A percentile compares a stretch with the other conserved stretches of the same genome.
phyloP scores from a whole-genome alignment of 2,888 invertebrate species.

The Phengaris alcon region DNA sequence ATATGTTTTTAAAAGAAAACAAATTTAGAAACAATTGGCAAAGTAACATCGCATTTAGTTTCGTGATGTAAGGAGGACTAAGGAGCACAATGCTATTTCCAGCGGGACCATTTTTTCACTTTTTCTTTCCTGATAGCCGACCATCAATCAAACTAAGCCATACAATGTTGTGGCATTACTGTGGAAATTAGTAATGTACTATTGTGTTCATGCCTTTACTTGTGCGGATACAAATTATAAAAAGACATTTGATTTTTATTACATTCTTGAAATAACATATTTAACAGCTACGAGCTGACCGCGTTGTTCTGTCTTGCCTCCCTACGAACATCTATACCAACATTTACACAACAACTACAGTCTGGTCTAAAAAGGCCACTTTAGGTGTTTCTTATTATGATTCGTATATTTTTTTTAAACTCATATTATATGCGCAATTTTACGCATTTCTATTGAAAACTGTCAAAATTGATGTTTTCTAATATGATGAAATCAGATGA shows the following conservation, averaged over 20 bases:
- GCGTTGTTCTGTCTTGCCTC: too few relatives aligned
- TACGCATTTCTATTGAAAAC: too few relatives aligned
- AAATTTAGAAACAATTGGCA: constrained; percentile 28
- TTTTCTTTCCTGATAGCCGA: constrained; percentile 33
- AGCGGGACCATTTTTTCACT: constrained; percentile 36
- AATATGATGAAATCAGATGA: too few relatives aligned
- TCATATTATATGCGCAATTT: too few relatives aligned
- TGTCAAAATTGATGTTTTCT: too few relatives aligned
- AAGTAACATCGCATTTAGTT: constrained; percentile 37
- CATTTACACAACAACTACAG: too few relatives aligned
- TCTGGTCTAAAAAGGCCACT: too few relatives aligned
- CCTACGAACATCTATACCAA: too few relatives aligned
- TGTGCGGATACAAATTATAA: constrained; percentile 18
- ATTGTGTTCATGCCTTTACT: constrained; percentile 28
- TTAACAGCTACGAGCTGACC: neutral
- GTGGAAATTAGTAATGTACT: constrained; percentile 36
- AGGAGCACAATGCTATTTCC: constrained; percentile 35
- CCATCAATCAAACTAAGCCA: constrained; percentile 39
- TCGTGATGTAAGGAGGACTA: constrained; percentile 24
- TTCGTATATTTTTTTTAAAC: too few relatives aligned
- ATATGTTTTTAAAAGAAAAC: neutral
- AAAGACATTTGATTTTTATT: constrained; percentile 2
- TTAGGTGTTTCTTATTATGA: too few relatives aligned
- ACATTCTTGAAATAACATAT: neutral
- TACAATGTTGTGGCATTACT: constrained; percentile 36